Evolutionary conservation across 2,888 invertebrate species (phyloP).

Genomic region (Cordilura impudica): DNA sequence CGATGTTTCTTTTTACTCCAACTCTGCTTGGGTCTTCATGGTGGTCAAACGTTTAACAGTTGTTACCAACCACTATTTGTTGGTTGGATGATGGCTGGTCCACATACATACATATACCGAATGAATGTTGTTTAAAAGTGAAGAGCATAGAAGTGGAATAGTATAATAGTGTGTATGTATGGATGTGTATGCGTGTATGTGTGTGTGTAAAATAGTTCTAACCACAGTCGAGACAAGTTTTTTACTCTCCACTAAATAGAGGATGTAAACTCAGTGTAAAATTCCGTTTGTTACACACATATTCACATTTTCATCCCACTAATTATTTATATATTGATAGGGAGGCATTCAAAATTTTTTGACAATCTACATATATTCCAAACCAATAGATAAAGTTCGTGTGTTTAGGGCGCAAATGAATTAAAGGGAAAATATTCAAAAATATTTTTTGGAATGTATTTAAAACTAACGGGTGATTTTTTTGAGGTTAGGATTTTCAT

Average conservation of each 20-base stretch:
- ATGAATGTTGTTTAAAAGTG: neutral
- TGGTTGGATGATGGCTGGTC: constrained; percentile 4
- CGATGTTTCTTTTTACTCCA: neutral
- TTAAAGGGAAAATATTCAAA: too few species aligned
- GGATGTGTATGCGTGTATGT: neutral
- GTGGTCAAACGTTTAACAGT: constrained; percentile 56
- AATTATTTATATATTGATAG: too few species aligned
- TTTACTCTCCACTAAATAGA: constrained; percentile 8
- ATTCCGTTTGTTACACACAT: too few species aligned
- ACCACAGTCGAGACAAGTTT: constrained; percentile 55
- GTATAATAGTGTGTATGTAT: constrained; percentile 26
- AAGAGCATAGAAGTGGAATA: constrained; percentile 1
- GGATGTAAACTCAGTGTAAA: too few species aligned
- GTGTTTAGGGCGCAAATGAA: too few species aligned
- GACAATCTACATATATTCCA: too few species aligned
- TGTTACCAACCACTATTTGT: constrained; percentile 42
- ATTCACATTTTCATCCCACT: too few species aligned
- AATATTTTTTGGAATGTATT: too few species aligned
- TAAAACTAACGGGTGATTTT: too few species aligned
- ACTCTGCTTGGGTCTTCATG: constrained; percentile 20
- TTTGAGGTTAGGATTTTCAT: too few species aligned
- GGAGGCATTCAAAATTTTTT: too few species aligned
- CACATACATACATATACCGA: neutral
- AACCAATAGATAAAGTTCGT: too few species aligned
- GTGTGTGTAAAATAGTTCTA: constrained; percentile 17